A percentile compares a stretch with the other conserved stretches of the same genome.
These are phyloP conservation scores for Bombus consobrinus DNA, from an alignment of 1,140 invertebrate species.

Conservation along the genomic window DNA sequence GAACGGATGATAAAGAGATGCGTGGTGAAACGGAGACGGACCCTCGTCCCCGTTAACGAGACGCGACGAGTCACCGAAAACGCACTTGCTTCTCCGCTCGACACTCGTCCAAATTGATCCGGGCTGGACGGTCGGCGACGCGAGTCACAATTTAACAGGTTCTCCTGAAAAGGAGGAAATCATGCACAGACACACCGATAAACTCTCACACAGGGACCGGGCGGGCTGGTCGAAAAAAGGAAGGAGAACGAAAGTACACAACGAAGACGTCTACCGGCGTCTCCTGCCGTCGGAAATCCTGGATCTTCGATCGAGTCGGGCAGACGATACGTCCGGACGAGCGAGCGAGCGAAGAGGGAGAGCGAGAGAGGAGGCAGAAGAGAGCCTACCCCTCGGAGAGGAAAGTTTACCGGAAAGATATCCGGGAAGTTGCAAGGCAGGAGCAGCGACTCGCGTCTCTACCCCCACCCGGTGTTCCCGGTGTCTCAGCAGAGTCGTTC, in stretches of 20 bases:
- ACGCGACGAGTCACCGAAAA: conserved; percentile 4
- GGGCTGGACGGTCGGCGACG: not conserved
- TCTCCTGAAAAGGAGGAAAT: conserved; percentile 33
- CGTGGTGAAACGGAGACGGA: not conserved
- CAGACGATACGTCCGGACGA: conserved; percentile 64
- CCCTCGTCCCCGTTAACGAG: not conserved
- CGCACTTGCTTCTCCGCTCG: conserved; percentile 10
- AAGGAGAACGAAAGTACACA: conserved; percentile 39
- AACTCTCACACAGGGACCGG: conserved; percentile 2
- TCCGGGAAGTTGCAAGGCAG: conserved; percentile 74
- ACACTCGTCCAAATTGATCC: conserved; percentile 29
- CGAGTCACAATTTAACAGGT: conserved; percentile 41
- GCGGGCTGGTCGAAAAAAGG: not conserved
- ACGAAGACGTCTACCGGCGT: conserved; percentile 60
- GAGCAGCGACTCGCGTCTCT: conserved; percentile 61
- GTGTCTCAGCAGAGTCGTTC: conserved; percentile 37
- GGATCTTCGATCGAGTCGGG: conserved; percentile 75
- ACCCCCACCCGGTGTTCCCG: not conserved
- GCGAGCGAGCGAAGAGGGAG: conserved; percentile 37
- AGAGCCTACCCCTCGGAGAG: conserved; percentile 58
- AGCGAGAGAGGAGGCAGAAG: conserved; percentile 41
- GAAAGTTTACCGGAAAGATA: conserved; percentile 80
- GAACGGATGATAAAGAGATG: not conserved
- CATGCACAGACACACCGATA: conserved; percentile 35
- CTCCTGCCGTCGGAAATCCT: conserved; percentile 77